phyloP scores from a whole-genome alignment of 2,888 invertebrate species.

The Acanthosepion pharaonis region DNA sequence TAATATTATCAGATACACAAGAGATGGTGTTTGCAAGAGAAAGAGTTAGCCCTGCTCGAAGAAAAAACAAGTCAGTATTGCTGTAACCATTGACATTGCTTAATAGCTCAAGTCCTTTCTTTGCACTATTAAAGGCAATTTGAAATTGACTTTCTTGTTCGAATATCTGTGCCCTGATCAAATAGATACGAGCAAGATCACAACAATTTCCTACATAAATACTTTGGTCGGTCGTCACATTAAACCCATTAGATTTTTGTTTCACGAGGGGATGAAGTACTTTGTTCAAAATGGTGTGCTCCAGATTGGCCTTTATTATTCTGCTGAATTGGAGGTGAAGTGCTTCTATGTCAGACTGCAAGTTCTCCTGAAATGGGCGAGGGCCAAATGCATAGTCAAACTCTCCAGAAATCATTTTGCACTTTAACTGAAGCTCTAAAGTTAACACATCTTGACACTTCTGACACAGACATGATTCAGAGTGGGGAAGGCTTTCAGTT shows the following conservation, averaged over 20 bases:
- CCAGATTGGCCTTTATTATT: not conserved
- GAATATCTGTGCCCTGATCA: not conserved
- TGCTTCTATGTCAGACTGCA: not conserved
- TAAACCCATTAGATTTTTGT: not conserved
- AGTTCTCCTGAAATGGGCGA: not conserved
- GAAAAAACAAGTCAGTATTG: not conserved
- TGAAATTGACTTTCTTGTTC: not conserved
- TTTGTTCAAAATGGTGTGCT: not conserved
- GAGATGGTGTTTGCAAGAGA: not conserved
- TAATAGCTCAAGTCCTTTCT: not conserved
- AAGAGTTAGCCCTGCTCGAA: not conserved
- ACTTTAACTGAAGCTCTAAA: not conserved
- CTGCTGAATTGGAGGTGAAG: not conserved
- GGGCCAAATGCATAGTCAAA: not conserved
- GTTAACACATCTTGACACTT: constrained; percentile 34
- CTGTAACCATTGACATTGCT: not conserved
- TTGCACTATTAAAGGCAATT: not conserved
- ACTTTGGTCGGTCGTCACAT: not conserved
- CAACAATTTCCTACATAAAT: not conserved
- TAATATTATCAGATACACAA: not conserved
- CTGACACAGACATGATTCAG: not conserved
- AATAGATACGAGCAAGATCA: not conserved
- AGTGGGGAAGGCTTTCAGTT: not conserved
- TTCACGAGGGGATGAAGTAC: not conserved
- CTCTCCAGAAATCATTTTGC: not conserved